Evolutionary conservation across 2,113 vertebrate genomes (phyloP).

Genomic region (Xenopus tropicalis): DNA sequence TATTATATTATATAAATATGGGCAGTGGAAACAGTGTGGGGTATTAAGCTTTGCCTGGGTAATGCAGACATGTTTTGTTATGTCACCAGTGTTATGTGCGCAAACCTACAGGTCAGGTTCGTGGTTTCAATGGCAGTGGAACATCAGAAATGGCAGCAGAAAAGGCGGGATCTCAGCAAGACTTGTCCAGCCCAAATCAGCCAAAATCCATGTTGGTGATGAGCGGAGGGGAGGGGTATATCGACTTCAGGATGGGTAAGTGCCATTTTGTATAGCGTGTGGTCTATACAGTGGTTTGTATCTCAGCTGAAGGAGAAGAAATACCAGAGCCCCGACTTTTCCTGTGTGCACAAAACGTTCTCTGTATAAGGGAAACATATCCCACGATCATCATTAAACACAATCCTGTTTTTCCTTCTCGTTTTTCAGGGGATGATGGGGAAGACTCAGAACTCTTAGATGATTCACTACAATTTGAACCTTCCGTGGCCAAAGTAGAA

Average conservation of each 20-base stretch:
- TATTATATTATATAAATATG: too few species aligned
- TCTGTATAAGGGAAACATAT: too few species aligned
- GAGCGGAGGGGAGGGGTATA: constrained; percentile 98
- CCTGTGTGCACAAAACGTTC: too few species aligned
- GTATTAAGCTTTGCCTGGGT: too few species aligned
- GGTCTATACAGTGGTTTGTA: too few species aligned
- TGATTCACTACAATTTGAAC: constrained; percentile 80
- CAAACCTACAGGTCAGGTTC: constrained; percentile 74
- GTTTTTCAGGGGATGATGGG: constrained; percentile 82
- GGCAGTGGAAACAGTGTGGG: too few species aligned
- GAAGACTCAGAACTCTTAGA: constrained; percentile 80
- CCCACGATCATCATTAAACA: too few species aligned
- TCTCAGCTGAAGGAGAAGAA: too few species aligned
- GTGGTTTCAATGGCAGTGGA: constrained; percentile 62
- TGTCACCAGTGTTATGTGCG: too few species aligned
- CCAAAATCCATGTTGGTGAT: constrained; percentile 86
- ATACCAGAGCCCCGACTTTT: too few species aligned
- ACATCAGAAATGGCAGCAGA: constrained; percentile 67
- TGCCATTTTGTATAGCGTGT: background rate
- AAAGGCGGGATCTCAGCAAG: constrained; percentile 60
- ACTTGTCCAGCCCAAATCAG: constrained; percentile 66
- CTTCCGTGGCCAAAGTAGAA: constrained; percentile 89
- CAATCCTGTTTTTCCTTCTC: background rate
- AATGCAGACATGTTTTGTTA: too few species aligned
- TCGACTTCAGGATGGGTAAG: constrained; percentile 98